Evolutionary conservation across 53 echinoderm and acorn worm species (phyloP).

Genomic region (Holothuria leucospilota): DNA sequence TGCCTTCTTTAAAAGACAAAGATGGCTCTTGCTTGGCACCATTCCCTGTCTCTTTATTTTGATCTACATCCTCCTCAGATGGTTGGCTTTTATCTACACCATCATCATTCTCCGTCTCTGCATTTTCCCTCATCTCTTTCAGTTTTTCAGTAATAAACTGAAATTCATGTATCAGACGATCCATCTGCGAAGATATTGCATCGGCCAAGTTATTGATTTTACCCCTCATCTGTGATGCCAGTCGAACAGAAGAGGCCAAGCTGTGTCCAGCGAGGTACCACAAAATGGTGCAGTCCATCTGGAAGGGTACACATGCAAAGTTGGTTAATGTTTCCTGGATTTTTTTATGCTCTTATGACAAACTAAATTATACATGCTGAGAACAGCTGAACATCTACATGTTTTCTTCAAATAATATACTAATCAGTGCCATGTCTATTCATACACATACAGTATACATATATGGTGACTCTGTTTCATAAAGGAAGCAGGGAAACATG

Average conservation of each 20-base stretch:
- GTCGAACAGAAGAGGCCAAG: conserved; percentile 76
- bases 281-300: conserved; percentile 95
- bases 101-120: conserved; percentile 43
- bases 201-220: conserved; percentile 32
- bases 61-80: conserved; percentile 27
- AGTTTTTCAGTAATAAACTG: conserved; percentile 34
- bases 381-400: too few species aligned
- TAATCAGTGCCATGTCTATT: too few species aligned
- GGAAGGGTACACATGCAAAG: conserved; percentile 1
- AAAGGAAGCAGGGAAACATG: too few species aligned
- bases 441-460: too few species aligned
- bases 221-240: conserved; percentile 68
- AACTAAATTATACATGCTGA: too few species aligned
- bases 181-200: conserved; percentile 38
- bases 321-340: too few species aligned
- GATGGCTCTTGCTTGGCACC: background rate
- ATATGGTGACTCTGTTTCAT: too few species aligned
- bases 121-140: conserved; percentile 25
- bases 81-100: conserved; percentile 49
- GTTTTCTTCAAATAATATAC: too few species aligned
- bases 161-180: conserved; percentile 30
- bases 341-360: too few species aligned
- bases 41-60: background rate
- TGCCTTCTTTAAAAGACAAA: too few species aligned
- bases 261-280: conserved; percentile 94